phyloP scores from a whole-genome alignment of 2,797 vertebrate species.

The Pristis pectinata region DNA sequence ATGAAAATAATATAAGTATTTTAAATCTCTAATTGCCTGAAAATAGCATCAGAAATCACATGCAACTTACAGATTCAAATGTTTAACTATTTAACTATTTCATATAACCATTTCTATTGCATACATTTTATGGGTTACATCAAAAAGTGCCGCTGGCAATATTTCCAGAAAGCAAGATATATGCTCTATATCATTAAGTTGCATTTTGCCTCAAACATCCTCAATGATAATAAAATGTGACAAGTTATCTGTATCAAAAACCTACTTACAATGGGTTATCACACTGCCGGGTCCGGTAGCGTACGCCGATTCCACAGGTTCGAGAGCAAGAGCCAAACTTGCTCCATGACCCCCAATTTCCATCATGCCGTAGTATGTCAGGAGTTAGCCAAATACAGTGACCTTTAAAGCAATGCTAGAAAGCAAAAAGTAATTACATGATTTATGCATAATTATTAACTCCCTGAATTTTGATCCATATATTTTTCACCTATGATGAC shows the following conservation, averaged over 20 bases:
- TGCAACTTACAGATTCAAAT: not conserved
- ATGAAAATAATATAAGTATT: not conserved
- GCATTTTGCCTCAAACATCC: not conserved
- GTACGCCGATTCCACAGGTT: constrained; percentile 83
- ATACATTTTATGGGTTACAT: not conserved
- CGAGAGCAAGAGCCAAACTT: constrained; percentile 87
- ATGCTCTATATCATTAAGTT: not conserved
- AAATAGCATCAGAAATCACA: not conserved
- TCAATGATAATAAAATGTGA: not conserved
- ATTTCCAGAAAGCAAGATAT: not conserved
- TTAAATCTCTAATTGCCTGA: not conserved
- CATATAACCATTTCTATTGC: not conserved
- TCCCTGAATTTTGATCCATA: not conserved
- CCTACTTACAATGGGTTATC: constrained; percentile 81
- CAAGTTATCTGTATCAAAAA: not conserved
- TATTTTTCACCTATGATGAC: not conserved
- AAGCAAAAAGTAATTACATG: not conserved
- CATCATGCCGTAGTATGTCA: constrained; percentile 89
- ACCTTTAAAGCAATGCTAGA: constrained; percentile 93
- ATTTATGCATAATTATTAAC: not conserved
- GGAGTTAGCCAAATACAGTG: constrained; percentile 92
- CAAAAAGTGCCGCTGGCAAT: not conserved
- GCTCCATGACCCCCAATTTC: constrained; percentile 91
- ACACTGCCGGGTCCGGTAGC: constrained; percentile 81
- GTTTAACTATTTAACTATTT: not conserved